Conservation (phyloP, 2,113 vertebrate genomes). For the Sphyrna mokarran region DNA sequence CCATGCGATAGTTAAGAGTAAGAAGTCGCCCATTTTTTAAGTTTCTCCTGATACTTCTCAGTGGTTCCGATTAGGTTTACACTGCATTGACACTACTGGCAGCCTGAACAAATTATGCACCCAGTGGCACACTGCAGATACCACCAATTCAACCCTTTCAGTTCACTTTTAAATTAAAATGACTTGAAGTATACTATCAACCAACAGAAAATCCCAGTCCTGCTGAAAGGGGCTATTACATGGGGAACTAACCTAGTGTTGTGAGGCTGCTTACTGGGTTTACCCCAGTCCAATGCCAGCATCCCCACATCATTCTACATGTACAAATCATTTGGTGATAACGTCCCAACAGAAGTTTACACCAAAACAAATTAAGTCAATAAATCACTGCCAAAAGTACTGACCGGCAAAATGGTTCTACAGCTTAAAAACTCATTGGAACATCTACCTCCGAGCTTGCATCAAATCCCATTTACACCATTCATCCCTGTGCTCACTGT, state of each 20-base stretch:
- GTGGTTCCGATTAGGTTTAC: not conserved
- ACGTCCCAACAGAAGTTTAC: not conserved
- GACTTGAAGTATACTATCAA: not conserved
- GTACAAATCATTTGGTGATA: not conserved
- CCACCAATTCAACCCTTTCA: not conserved
- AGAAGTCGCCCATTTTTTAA: not conserved
- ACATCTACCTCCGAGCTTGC: not conserved
- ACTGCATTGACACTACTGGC: not conserved
- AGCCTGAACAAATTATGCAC: not conserved
- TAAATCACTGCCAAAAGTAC: not conserved
- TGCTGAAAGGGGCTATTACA: not conserved
- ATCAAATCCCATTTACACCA: no score
- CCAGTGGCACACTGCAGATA: not conserved
- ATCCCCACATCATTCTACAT: no score
- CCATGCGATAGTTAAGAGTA: not conserved
- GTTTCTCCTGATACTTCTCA: not conserved
- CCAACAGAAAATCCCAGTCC: not conserved
- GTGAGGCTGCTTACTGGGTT: no score
- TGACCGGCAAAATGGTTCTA: not conserved
- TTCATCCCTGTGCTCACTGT: no score
- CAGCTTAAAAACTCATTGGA: not conserved
- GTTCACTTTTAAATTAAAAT: not conserved
- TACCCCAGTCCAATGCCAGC: no score
- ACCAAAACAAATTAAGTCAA: not conserved
- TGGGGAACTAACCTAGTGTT: not conserved